phyloP scores from a whole-genome alignment of 2,797 vertebrate species.

The Eutrigla gurnardus region DNA sequence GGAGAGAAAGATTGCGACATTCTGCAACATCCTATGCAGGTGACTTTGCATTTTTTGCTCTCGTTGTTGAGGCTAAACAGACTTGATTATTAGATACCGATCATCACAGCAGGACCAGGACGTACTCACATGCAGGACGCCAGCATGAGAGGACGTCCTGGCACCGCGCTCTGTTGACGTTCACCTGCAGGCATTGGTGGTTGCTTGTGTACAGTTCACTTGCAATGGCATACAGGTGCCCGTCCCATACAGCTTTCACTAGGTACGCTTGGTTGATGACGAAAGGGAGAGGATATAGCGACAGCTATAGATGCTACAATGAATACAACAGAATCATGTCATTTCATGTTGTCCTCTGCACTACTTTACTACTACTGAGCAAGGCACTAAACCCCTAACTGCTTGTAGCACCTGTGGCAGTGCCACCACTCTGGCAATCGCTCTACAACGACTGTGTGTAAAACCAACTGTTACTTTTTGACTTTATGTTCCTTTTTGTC shows the following conservation, averaged over 20 bases:
- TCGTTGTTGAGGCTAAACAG: slow-evolving; percentile 1
- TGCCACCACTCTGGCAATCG: background rate
- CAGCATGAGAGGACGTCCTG: background rate
- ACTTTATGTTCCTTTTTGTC: too few species aligned
- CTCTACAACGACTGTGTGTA: background rate
- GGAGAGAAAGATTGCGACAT: background rate
- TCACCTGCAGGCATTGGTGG: background rate
- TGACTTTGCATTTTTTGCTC: background rate
- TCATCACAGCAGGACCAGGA: background rate
- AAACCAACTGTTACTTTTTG: background rate
- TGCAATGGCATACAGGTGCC: too few species aligned
- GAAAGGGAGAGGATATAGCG: too few species aligned
- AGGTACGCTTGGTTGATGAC: too few species aligned
- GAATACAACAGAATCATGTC: too few species aligned
- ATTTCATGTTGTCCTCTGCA: too few species aligned
- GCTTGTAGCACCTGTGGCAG: background rate
- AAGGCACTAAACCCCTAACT: background rate
- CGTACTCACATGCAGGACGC: too few species aligned
- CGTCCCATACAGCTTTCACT: too few species aligned
- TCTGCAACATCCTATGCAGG: background rate
- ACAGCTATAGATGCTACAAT: too few species aligned
- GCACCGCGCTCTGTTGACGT: background rate
- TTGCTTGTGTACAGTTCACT: slow-evolving; percentile 7
- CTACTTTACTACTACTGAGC: background rate
- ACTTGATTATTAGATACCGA: background rate